These are phyloP conservation scores for Cottoperca gobio DNA, from an alignment of 2,797 vertebrate genomes.

Conservation along the genomic window DNA sequence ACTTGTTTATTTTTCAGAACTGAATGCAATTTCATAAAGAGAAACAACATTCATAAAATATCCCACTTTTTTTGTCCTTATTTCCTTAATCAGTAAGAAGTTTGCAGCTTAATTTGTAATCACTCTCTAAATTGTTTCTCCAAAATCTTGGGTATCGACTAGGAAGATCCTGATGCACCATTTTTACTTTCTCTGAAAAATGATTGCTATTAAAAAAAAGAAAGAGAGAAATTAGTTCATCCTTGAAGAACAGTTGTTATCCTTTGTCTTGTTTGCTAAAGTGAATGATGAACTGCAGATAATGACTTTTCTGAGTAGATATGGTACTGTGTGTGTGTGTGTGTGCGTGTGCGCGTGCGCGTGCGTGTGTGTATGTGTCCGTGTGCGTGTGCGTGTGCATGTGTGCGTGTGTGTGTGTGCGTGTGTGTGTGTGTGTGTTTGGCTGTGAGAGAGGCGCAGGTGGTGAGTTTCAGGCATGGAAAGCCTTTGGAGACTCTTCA, in stretches of 20 bases:
- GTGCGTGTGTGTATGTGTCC: constrained; percentile 24
- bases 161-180: not conserved
- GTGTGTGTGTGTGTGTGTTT: constrained; percentile 2
- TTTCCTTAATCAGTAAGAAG: not conserved
- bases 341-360: constrained; percentile 22
- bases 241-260: not conserved
- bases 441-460: constrained; percentile 54
- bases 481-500: constrained; percentile 58
- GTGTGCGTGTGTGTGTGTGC: constrained; percentile 23
- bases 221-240: not conserved
- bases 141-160: not conserved
- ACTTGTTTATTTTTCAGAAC: not conserved
- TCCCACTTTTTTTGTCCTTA: not conserved
- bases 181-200: not conserved
- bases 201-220: not conserved
- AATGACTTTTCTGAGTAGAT: not conserved
- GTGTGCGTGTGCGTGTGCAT: constrained; percentile 19
- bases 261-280: not conserved
- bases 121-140: no score
- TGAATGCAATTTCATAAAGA: not conserved
- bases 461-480: constrained; percentile 62
- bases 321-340: not conserved
- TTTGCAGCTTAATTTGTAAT: no score
- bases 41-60: no score
- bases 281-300: constrained; percentile 12